Percentiles rank a stretch among this genome's conserved stretches.
phyloP scores from a whole-genome alignment of 2,888 invertebrate genomes.

The Prosopocoilus inquinatus region DNA sequence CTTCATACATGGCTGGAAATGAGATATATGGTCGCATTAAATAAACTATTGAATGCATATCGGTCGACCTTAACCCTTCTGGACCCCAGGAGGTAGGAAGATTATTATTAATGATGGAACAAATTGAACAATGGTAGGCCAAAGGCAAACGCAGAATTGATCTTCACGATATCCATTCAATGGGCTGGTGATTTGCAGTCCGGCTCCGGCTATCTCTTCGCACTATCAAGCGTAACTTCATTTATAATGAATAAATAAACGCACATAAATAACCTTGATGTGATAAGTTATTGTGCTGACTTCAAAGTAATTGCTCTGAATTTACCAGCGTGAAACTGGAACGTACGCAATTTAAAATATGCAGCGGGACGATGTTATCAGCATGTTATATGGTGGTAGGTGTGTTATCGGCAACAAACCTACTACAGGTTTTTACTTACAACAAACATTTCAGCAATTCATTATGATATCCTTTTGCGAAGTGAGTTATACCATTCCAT shows the following conservation, averaged over 20 bases:
- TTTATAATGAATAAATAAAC: conserved; percentile 12
- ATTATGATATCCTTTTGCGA: too few species aligned
- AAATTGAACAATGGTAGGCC: background rate
- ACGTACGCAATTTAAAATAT: background rate
- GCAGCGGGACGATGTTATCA: background rate
- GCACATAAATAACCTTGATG: conserved; percentile 11
- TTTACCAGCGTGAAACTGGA: conserved; percentile 1
- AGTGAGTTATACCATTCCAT: too few species aligned
- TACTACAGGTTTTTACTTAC: background rate
- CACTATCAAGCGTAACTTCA: conserved; percentile 5
- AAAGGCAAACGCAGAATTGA: background rate
- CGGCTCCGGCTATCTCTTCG: background rate
- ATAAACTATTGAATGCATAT: background rate
- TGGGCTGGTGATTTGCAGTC: background rate
- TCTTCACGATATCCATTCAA: conserved; percentile 1
- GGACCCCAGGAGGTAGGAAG: background rate
- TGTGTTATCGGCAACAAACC: background rate
- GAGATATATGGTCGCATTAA: conserved; percentile 1
- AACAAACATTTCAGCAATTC: too few species aligned
- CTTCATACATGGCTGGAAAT: background rate
- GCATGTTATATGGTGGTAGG: background rate
- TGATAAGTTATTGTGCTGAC: conserved; percentile 3
- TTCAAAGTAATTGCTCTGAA: conserved; percentile 3
- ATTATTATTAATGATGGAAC: conserved; percentile 4
- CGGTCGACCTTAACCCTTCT: background rate